phyloP scores from a whole-genome alignment of 1,140 invertebrate genomes.

The roundworm (Caenorhabditis elegans) region DNA sequence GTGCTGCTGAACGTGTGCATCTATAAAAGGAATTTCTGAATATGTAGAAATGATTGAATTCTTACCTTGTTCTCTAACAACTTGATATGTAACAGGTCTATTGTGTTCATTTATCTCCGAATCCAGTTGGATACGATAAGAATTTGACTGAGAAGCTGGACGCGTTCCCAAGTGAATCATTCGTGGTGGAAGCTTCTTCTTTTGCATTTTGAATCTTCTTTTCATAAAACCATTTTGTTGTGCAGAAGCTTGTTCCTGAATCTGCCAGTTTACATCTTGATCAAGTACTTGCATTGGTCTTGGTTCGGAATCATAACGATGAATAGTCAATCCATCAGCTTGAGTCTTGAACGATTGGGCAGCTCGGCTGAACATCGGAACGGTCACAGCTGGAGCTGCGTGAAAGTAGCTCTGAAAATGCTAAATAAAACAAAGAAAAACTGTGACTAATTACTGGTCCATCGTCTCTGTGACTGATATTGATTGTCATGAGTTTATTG shows the following conservation, averaged over 20 bases:
- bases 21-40: not conserved
- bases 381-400: not conserved
- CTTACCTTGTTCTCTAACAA: constrained; percentile 13
- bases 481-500: not conserved
- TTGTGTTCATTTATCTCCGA: not conserved
- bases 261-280: not conserved
- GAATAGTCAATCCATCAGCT: not conserved
- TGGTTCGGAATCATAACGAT: not conserved
- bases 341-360: not conserved
- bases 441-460: not conserved
- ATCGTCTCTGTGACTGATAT: constrained; percentile 7
- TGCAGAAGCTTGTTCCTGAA: not conserved
- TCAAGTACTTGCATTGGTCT: constrained; percentile 11
- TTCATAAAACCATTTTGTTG: not conserved
- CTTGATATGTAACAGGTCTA: constrained; percentile 15
- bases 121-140: constrained; percentile 1
- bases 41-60: too few species aligned
- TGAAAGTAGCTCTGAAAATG: not conserved
- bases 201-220: constrained; percentile 10
- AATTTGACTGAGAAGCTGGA: not conserved
- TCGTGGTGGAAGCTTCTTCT: constrained; percentile 34
- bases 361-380: not conserved
- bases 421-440: too few species aligned
- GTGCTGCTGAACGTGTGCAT: constrained; percentile 10
- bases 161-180: constrained; percentile 22